Evolutionary conservation across 2,888 invertebrate species (phyloP).

Genomic region (Gerris lacustris): DNA sequence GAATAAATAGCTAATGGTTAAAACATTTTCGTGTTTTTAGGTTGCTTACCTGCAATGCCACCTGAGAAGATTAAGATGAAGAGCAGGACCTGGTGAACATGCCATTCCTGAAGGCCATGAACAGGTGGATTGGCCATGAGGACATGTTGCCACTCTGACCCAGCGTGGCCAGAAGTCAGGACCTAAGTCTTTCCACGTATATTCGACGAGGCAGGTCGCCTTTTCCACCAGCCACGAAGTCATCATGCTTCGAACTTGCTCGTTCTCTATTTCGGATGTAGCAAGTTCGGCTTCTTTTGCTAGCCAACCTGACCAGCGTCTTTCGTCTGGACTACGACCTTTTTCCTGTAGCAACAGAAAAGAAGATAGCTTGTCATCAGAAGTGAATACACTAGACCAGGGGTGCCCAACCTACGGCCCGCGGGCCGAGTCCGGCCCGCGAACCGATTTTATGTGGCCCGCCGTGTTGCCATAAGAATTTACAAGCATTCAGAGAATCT

Average conservation of each 20-base stretch:
- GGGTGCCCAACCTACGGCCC: no score
- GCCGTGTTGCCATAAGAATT: no score
- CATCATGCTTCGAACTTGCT: slow-evolving; percentile 22
- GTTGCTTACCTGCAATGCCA: slow-evolving; percentile 40
- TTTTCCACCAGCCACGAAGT: slow-evolving; percentile 32
- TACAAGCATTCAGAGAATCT: no score
- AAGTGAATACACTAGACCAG: no score
- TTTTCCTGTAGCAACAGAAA: not conserved
- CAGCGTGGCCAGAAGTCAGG: slow-evolving; percentile 41
- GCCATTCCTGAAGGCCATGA: slow-evolving; percentile 43
- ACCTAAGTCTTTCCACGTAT: slow-evolving; percentile 42
- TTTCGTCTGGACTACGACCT: not conserved
- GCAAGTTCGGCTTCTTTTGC: slow-evolving; percentile 13
- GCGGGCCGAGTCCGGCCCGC: no score
- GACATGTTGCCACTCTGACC: slow-evolving; percentile 19
- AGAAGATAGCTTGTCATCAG: no score
- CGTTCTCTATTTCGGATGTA: not conserved
- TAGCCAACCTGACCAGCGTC: slow-evolving; percentile 17
- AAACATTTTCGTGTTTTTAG: not conserved
- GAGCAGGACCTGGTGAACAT: slow-evolving; percentile 38
- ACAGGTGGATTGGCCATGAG: slow-evolving; percentile 34
- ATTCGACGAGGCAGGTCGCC: slow-evolving; percentile 39
- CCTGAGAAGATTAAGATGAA: slow-evolving; percentile 38
- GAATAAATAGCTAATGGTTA: no score
- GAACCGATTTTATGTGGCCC: no score